Evolutionary conservation across 2,797 vertebrate genomes (phyloP).

Genomic region (Chaetophractus vellerosus): DNA sequence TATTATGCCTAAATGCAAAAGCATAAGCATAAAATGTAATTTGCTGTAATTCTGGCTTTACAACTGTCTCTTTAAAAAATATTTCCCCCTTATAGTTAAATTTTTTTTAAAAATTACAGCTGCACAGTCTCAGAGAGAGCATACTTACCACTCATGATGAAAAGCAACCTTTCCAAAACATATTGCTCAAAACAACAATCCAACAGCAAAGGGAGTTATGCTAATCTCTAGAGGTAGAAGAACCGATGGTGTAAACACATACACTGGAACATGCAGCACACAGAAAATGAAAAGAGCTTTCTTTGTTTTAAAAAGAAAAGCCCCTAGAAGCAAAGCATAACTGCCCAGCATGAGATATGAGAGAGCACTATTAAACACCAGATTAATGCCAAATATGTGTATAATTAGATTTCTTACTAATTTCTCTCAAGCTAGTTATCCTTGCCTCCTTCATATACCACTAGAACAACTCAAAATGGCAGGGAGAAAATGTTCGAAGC

Average conservation of each 20-base stretch:
- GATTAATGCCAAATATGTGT: slow-evolving; percentile 86
- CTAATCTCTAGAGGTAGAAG: slow-evolving; percentile 88
- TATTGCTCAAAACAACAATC: slow-evolving; percentile 91
- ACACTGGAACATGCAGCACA: slow-evolving; percentile 85
- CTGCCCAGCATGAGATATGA: slow-evolving; percentile 84
- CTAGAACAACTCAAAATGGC: slow-evolving; percentile 91
- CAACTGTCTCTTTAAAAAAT: slow-evolving; percentile 61
- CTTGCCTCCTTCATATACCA: slow-evolving; percentile 87
- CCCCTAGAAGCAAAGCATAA: slow-evolving; percentile 84
- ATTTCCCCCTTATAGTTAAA: slow-evolving; percentile 67
- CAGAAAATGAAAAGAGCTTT: slow-evolving; percentile 86
- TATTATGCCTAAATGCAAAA: slow-evolving; percentile 69
- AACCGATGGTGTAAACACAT: slow-evolving; percentile 85
- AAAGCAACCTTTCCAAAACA: slow-evolving; percentile 90
- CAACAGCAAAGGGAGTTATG: slow-evolving; percentile 87
- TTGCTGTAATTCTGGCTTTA: slow-evolving; percentile 63
- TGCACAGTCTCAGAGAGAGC: slow-evolving; percentile 80
- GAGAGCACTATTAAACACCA: slow-evolving; percentile 82
- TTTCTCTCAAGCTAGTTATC: slow-evolving; percentile 84
- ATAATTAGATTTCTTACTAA: slow-evolving; percentile 84
- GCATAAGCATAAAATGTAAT: slow-evolving; percentile 68
- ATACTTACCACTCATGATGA: slow-evolving; percentile 93
- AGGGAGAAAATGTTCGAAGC: slow-evolving; percentile 89
- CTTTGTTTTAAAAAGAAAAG: slow-evolving; percentile 87
- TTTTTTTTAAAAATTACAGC: slow-evolving; percentile 65